Evolutionary conservation across 2,888 invertebrate species (phyloP), one percentile per base, ranked within the genome.

Genomic region (Empis livida): DNA sequence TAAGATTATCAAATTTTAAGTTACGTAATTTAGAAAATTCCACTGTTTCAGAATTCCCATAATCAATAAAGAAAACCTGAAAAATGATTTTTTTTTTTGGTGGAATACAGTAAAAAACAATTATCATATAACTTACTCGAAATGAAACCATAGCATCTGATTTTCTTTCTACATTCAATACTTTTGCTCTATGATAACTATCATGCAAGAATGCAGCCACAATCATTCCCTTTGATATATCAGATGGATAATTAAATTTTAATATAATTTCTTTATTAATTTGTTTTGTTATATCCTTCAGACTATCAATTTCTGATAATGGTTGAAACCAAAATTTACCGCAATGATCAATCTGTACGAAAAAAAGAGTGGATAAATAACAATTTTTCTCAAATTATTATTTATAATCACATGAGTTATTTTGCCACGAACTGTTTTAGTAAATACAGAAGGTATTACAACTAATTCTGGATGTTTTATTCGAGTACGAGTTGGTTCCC

Each of bases 51-150:
- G 63, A 70, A 55, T 79, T 78, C 14, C 93, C 93, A 64, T 77
- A 84, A 70, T 94, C 93, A 44, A 92, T 77, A 62, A 82, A 90
- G 45, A 78, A 72, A 5, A 91, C 78, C 78, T 83, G 63, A 30
- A 61, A 60, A 42, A 42, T 50, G 42, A 27, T 49, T 9, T 27
- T 35, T 5, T n/a, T 13, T 35, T 5, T 13, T 35, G 5, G 5
- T n/a, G n/a, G n/a, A n/a, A 5, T 8, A 32, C 10, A 32, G 4
- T 5, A 32, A 13, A 5, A 13, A 5, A 27, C 8, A 5, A 15
- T 20, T 45, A 32, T n/a, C n/a, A n/a, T n/a, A n/a, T 44, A 14
- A 38, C 40, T 42, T 47, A 60, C 61, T 49, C 56, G 47, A 46
- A 67, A 65, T 46, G 57, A 54, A 10, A 62, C 56, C 42, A 52